These are phyloP conservation scores for Dexiosoma caninum DNA, from an alignment of 2,888 invertebrate genomes.

Conservation along the genomic window DNA sequence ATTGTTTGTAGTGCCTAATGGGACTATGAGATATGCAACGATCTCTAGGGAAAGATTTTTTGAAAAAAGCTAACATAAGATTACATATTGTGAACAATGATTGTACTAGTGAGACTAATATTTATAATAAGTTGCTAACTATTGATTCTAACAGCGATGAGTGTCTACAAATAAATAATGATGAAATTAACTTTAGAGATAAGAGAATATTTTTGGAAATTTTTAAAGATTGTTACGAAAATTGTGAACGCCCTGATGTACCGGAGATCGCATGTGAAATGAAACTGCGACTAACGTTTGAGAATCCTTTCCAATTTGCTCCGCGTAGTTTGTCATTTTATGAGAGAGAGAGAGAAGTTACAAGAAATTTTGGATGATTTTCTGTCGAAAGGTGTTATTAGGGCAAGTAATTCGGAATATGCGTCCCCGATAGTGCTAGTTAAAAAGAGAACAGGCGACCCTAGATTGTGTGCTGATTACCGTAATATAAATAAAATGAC, in stretches of 20 bases:
- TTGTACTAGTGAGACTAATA: neutral
- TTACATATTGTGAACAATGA: neutral
- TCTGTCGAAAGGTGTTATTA: slow-evolving; percentile 32
- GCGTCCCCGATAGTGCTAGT: too few relatives aligned
- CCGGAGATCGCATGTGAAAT: slow-evolving; percentile 50
- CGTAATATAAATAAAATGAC: slow-evolving; percentile 55
- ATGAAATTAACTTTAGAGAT: slow-evolving; percentile 2
- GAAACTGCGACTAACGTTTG: slow-evolving; percentile 42
- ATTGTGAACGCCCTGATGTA: slow-evolving; percentile 41
- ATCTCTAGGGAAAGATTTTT: slow-evolving; percentile 51
- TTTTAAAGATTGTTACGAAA: slow-evolving; percentile 36
- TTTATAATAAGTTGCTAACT: slow-evolving; percentile 23
- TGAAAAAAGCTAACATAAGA: slow-evolving; percentile 5
- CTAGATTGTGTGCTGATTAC: slow-evolving; percentile 57
- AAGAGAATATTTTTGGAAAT: slow-evolving; percentile 3
- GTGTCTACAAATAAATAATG: neutral
- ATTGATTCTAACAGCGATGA: slow-evolving; percentile 28
- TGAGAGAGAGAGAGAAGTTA: slow-evolving; percentile 35
- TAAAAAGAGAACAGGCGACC: slow-evolving; percentile 49
- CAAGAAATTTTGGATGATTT: slow-evolving; percentile 47
- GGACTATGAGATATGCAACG: slow-evolving; percentile 48
- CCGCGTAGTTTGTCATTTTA: slow-evolving; percentile 50
- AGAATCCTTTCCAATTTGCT: slow-evolving; percentile 52
- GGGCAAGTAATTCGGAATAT: slow-evolving; percentile 51
- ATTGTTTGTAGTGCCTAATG: slow-evolving; percentile 54